phyloP scores from a whole-genome alignment of 2,113 vertebrate species.

The Vombatus ursinus region DNA sequence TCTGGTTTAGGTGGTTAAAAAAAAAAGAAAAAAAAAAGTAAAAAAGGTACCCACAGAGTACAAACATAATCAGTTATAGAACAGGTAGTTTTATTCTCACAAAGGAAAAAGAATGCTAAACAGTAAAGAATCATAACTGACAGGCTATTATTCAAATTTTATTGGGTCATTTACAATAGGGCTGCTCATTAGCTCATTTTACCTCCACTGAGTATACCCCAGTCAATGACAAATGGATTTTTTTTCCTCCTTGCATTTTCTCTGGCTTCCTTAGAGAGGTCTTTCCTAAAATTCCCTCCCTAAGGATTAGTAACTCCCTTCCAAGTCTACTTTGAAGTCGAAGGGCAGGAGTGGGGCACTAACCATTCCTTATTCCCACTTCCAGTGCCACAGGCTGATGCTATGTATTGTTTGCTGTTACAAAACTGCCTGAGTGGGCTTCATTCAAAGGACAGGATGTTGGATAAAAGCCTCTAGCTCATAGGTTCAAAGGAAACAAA shows the following conservation, averaged over 20 bases:
- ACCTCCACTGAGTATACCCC: not conserved
- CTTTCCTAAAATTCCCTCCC: not conserved
- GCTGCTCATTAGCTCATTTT: not conserved
- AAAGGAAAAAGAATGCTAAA: not conserved
- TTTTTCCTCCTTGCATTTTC: not conserved
- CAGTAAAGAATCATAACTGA: not conserved
- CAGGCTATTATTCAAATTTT: not conserved
- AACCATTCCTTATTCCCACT: not conserved
- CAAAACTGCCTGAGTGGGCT: slow-evolving; percentile 62
- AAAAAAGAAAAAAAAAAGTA: not conserved
- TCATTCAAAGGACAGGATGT: slow-evolving; percentile 63
- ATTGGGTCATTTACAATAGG: not conserved
- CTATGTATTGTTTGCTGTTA: slow-evolving; percentile 69
- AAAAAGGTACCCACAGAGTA: not conserved
- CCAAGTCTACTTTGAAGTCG: not conserved
- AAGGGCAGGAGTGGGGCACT: not conserved
- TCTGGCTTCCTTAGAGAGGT: not conserved
- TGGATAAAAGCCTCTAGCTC: slow-evolving; percentile 49
- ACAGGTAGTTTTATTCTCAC: not conserved
- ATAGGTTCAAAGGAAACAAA: slow-evolving; percentile 61
- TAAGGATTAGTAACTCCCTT: slow-evolving; percentile 13
- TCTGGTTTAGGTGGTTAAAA: not conserved
- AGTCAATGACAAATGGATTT: not conserved
- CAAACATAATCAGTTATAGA: not conserved
- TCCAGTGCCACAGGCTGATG: slow-evolving; percentile 12